Base-by-base conservation (phyloP, 2,113 vertebrate genomes). In the Menidia beryllina region DNA sequence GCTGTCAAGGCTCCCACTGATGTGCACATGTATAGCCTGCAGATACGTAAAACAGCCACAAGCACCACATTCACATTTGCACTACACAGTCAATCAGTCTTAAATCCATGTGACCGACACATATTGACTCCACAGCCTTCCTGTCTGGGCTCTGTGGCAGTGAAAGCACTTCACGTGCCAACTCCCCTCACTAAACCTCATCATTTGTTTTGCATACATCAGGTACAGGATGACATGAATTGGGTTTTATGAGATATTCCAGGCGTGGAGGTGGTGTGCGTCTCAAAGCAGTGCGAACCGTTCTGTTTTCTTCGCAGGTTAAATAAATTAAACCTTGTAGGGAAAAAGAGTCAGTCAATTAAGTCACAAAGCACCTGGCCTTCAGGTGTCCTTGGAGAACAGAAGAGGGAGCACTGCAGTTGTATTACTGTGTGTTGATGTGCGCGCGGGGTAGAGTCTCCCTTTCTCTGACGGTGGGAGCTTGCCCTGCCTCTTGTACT, bases 401-500 rank as follows among this genome's bases (percentile, higher is more conserved):
- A 81, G 66, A 73, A 69, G 73, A 85, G 52, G 69, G 79, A 89
- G 73, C 38, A 57, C 53, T 62, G 75, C 52, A 49, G 58, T 83
- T 62, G 60, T 69, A 79, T 66, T 76, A 76, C 59, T 36, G 24
- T 25, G 50, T 48, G 47, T 48, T 51, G 54, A 58, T 43, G 61
- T 54, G 55, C 45, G 55, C 60, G 41, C 2, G 72, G 64, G 81
- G 65, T 73, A 83, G 83, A 77, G 70, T 65, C 72, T 74, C 82
- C 78, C 63, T 68, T 79, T 75, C 63, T 59, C 15, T 89, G 91
- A 93, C 90, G 91, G 91, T 75, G 76, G 87, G 91, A 90, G 85
- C 86, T 90, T 88, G 93, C 93, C 92, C 92, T 93, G 89, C 91
- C 91, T 93, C 91, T 91, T 93, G 92, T 92, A 93, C 92, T 91